Evolutionary conservation across 2,888 invertebrate species (phyloP).

Genomic region (Oligia strigilis): DNA sequence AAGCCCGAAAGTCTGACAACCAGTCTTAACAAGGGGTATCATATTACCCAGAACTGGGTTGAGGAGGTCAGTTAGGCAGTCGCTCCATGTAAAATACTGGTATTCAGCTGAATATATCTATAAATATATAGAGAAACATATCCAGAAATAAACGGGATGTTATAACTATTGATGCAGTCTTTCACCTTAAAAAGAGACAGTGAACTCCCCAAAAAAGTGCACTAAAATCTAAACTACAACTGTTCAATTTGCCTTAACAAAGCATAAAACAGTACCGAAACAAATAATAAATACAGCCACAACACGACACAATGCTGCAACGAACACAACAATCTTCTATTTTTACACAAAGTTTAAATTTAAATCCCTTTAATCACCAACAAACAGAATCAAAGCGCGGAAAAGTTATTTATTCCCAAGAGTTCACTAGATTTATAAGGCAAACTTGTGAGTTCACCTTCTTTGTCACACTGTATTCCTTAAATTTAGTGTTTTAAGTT

Average conservation of each 20-base stretch:
- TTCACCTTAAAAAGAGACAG: background rate
- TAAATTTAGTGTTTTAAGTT: conserved; percentile 67
- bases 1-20: no score
- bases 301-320: conserved; percentile 7
- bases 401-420: conserved; percentile 75
- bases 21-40: no score
- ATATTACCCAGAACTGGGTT: no score
- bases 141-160: background rate
- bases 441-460: conserved; percentile 81
- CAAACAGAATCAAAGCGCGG: conserved; percentile 72
- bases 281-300: conserved; percentile 8
- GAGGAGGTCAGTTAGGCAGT: no score
- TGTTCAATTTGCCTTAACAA: background rate
- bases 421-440: conserved; percentile 82
- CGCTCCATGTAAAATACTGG: no score
- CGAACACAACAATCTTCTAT: conserved; percentile 25
- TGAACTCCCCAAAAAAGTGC: background rate
- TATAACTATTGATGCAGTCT: background rate
- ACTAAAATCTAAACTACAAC: background rate
- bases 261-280: background rate
- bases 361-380: conserved; percentile 68
- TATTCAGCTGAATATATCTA: no score
- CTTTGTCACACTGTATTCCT: conserved; percentile 84
- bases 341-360: conserved; percentile 50
- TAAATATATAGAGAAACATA: background rate